Evolutionary conservation across 2,113 vertebrate species (phyloP).

Genomic region (Picathartes gymnocephalus): DNA sequence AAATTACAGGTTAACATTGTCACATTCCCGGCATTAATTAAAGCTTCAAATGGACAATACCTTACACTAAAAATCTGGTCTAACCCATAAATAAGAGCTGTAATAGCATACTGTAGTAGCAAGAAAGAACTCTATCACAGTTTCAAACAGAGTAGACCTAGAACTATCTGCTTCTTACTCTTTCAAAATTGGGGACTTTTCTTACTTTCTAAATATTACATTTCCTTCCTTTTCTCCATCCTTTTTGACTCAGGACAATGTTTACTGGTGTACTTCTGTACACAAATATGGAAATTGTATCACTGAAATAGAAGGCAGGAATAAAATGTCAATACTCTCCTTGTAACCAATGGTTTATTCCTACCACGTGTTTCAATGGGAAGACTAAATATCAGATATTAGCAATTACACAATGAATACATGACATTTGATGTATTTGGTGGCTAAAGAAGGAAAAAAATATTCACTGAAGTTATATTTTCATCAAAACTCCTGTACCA

Average conservation of each 20-base stretch:
- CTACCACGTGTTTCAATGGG: conserved; percentile 13
- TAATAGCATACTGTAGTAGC: background rate
- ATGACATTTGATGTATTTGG: conserved; percentile 20
- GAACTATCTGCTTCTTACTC: background rate
- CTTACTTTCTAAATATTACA: background rate
- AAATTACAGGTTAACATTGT: background rate
- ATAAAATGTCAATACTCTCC: conserved; percentile 25
- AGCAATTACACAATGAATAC: conserved; percentile 24
- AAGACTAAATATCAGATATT: conserved; percentile 39
- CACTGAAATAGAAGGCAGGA: background rate
- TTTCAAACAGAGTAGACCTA: background rate
- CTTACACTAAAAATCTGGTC: background rate
- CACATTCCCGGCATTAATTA: background rate
- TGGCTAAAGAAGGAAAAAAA: background rate
- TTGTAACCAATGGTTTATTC: background rate
- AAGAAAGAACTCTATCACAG: background rate
- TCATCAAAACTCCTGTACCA: background rate
- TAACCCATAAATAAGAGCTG: background rate
- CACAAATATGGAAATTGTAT: background rate
- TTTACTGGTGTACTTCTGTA: background rate
- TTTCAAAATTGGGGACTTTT: background rate
- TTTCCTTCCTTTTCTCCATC: background rate
- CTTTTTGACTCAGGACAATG: background rate
- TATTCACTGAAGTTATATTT: background rate
- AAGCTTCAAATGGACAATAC: background rate